These are phyloP conservation scores for Crocuta crocuta DNA, from an alignment of 2,113 vertebrate genomes.

Conservation along the genomic window DNA sequence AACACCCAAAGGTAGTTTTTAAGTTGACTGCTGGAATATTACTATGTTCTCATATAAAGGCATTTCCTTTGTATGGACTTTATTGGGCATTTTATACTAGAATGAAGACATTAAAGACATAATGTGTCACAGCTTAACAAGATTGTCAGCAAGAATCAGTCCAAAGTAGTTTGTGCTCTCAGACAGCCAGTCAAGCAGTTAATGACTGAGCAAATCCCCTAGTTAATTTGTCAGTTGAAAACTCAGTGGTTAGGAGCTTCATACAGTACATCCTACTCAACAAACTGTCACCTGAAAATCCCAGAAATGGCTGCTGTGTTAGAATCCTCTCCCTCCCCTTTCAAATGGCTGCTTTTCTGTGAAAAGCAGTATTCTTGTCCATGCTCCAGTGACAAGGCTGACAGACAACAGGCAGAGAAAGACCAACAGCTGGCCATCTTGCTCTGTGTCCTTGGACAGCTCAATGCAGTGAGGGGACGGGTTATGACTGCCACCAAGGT, in stretches of 20 bases:
- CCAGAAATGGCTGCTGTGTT: not conserved
- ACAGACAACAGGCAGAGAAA: not conserved
- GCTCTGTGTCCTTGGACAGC: not conserved
- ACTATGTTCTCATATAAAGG: not conserved
- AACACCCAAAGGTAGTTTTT: not conserved
- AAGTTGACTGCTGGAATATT: not conserved
- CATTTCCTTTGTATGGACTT: slow-evolving; percentile 17
- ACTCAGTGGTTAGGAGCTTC: not conserved
- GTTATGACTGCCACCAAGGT: rapidly evolving
- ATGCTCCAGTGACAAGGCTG: not conserved
- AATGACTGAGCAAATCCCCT: slow-evolving; percentile 53
- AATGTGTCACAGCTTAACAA: slow-evolving; percentile 32
- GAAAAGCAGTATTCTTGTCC: not conserved
- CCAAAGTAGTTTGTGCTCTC: not conserved
- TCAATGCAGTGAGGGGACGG: rapidly evolving
- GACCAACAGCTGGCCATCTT: not conserved
- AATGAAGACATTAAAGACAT: slow-evolving; percentile 28
- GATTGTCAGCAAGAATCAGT: slow-evolving; percentile 55
- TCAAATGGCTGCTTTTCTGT: not conserved
- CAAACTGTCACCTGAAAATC: not conserved
- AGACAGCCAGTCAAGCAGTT: slow-evolving; percentile 47
- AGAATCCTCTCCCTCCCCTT: not conserved
- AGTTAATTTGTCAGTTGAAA: slow-evolving; percentile 62
- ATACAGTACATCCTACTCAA: not conserved
- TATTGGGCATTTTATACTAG: not conserved